Base-by-base conservation (phyloP, 2,113 vertebrate genomes). In the Lucifuga dentata region DNA sequence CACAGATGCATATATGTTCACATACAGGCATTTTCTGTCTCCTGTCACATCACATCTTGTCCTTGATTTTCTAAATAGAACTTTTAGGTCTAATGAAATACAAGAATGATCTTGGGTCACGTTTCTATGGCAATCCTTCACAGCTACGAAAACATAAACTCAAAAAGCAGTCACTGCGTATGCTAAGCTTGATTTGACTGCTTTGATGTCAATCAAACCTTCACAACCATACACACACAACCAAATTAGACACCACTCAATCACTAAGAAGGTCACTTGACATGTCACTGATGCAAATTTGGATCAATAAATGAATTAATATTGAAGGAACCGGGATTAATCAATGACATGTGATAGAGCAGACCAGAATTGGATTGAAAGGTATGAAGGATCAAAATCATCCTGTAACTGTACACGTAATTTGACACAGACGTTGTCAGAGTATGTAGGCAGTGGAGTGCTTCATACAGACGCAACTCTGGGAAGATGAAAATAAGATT, bases 51-150 rank as follows among this genome's bases (percentile, higher is more conserved):
- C 49, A 58, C 35, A 55, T 21, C 1, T 2, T 35, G 24, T 68
- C 53, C 26, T 53, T 49, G 15, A 51, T 63, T 40, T 52, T 50
- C 12, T 40, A 40, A 73, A 59, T 12, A 46, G 12, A 66, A 23
- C 33, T 48, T 56, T 57, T 19, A 49, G 49, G 33, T 50, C 10
- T 1, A 15, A 61, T 71, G 44, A 64, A 74, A 80, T 38, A 17
- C 19, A 35, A 49, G 24, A 64, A 73, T 51, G 19, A 53, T 55
- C 53, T 29, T 7, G 24, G 44, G 74, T 73, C 23, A 53, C 11
- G 59, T 87, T 83, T 76, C 74, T 57, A 77, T 73, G 68, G 51
- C 44, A 81, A 86, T 69, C 40, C 0, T 45, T 73, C 35, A 16
- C 15, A 48, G 21, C 38, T 41, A 57, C 29, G 57, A 26, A 65